These are phyloP conservation scores for Cataglyphis hispanica DNA, from an alignment of 1,140 invertebrate genomes.

Conservation along the genomic window DNA sequence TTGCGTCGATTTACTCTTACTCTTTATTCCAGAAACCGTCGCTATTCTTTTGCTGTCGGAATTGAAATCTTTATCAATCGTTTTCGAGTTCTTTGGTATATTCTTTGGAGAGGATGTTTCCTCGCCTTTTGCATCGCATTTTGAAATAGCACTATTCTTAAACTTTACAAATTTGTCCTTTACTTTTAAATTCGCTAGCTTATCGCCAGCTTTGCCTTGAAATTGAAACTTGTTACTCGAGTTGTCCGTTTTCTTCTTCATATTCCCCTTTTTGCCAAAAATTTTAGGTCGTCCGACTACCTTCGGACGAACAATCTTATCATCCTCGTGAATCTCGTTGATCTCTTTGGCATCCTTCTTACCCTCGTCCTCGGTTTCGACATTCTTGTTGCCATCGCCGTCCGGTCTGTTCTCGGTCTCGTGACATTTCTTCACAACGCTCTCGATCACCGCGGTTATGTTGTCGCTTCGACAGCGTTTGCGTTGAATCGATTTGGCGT, in stretches of 20 bases:
- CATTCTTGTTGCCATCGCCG: slow-evolving; percentile 46
- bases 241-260: slow-evolving; percentile 73
- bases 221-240: background rate
- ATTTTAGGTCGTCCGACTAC: slow-evolving; percentile 71
- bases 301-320: slow-evolving; percentile 56
- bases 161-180: background rate
- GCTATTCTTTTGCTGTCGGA: slow-evolving; percentile 1
- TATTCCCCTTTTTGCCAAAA: slow-evolving; percentile 78
- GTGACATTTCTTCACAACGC: slow-evolving; percentile 72
- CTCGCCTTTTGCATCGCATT: slow-evolving; percentile 3
- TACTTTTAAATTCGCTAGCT: background rate
- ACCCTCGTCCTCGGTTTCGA: slow-evolving; percentile 55
- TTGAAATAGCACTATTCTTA: slow-evolving; percentile 5
- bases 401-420: slow-evolving; percentile 56
- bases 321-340: background rate
- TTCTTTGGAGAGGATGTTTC: slow-evolving; percentile 28
- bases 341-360: slow-evolving; percentile 54
- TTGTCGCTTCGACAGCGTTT: slow-evolving; percentile 81
- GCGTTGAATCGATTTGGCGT: slow-evolving; percentile 83
- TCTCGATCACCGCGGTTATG: slow-evolving; percentile 79
- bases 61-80: slow-evolving; percentile 10
- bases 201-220: slow-evolving; percentile 8
- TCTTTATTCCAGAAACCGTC: background rate
- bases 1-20: slow-evolving; percentile 49
- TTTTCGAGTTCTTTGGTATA: slow-evolving; percentile 32